Percentiles rank a stretch among this genome's conserved stretches.
Conservation (phyloP, 2,797 vertebrate species). For the Vultur gryphus region DNA sequence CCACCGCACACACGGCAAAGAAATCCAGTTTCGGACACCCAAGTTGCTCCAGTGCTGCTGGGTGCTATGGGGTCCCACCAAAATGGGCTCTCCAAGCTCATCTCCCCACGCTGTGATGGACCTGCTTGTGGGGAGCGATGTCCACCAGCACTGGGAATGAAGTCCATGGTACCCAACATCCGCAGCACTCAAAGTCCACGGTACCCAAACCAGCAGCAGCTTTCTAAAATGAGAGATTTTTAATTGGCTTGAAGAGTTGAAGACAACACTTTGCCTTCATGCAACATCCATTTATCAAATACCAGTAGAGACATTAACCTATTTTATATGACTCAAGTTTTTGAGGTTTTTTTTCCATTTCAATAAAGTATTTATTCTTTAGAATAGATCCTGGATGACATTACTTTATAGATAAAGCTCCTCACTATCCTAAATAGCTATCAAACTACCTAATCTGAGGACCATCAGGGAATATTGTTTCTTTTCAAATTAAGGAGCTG, state of each 20-base stretch:
- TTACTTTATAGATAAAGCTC: background rate
- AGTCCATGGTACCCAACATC: fast-evolving
- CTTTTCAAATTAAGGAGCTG: background rate
- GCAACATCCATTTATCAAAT: background rate
- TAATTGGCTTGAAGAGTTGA: background rate
- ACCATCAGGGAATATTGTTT: background rate
- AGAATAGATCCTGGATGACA: fast-evolving
- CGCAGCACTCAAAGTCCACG: fast-evolving
- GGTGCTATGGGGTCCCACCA: background rate
- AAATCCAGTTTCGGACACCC: background rate
- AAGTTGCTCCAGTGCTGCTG: background rate
- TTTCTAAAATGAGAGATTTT: background rate
- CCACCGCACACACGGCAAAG: fast-evolving
- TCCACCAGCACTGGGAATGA: background rate
- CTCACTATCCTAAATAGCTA: background rate
- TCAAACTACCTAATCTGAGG: background rate
- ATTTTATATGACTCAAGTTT: background rate
- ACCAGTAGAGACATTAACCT: background rate
- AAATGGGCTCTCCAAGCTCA: background rate
- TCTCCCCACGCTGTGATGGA: fast-evolving
- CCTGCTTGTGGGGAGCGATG: fast-evolving
- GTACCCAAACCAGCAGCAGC: background rate
- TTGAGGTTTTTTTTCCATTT: background rate
- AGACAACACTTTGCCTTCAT: background rate
- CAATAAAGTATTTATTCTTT: background rate